phyloP scores from a whole-genome alignment of 2,797 vertebrate genomes.

The Potorous gilbertii region DNA sequence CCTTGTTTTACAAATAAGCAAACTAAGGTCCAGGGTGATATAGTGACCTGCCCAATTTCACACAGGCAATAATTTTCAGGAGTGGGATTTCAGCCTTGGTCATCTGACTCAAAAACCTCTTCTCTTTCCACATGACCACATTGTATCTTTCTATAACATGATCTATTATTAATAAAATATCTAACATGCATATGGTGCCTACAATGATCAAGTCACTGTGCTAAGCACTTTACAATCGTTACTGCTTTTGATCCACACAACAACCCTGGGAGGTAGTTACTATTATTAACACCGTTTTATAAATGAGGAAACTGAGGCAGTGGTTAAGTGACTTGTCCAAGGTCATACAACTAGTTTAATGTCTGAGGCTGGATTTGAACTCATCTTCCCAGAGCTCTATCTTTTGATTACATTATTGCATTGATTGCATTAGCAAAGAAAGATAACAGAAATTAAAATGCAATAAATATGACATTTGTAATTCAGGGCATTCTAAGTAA shows the following conservation, averaged over 20 bases:
- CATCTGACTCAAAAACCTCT: background rate
- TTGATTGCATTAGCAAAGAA: background rate
- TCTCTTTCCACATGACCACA: background rate
- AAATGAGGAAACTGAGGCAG: background rate
- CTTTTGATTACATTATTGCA: background rate
- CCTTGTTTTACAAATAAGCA: background rate
- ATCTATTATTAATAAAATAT: background rate
- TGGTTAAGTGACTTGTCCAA: background rate
- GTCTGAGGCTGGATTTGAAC: background rate
- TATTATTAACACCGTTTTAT: background rate
- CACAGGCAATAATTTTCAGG: background rate
- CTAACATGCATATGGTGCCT: background rate
- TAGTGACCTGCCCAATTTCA: background rate
- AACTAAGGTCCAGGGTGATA: background rate
- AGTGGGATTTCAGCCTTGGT: background rate
- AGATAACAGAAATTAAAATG: background rate
- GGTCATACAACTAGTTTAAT: background rate
- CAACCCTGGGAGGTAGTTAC: background rate
- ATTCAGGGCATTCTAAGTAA: background rate
- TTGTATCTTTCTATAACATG: background rate
- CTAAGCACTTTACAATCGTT: background rate
- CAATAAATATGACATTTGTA: background rate
- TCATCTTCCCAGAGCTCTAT: background rate
- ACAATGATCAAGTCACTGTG: background rate
- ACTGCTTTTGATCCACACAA: background rate